phyloP scores from a whole-genome alignment of 2,888 invertebrate genomes.

The Epinotia nisella region DNA sequence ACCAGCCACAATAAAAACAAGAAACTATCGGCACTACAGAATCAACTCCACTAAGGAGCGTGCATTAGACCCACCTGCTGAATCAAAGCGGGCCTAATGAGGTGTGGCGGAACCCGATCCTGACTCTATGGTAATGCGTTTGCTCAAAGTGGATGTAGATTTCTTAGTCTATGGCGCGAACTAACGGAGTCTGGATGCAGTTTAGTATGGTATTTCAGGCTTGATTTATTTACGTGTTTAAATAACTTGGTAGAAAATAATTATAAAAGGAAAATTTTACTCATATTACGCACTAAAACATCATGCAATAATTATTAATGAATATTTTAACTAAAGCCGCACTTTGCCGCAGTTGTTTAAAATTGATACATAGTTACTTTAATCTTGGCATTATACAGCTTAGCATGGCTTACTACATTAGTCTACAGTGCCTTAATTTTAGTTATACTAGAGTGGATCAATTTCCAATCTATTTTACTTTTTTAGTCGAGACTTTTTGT shows the following conservation, averaged over 20 bases:
- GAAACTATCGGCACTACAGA: constrained; percentile 55
- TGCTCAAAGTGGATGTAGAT: constrained; percentile 34
- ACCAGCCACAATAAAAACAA: constrained; percentile 18
- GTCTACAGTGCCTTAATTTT: no score
- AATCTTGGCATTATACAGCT: no score
- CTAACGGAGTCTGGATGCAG: not conserved
- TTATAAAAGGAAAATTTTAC: no score
- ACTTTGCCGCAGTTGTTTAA: no score
- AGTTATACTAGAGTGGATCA: no score
- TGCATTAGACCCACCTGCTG: constrained; percentile 66
- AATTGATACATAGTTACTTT: no score
- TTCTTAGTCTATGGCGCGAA: constrained; percentile 30
- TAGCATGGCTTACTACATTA: no score
- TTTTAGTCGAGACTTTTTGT: no score
- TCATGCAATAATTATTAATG: no score
- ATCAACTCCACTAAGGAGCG: constrained; percentile 58
- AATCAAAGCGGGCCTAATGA: constrained; percentile 75
- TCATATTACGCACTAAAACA: no score
- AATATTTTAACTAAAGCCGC: no score
- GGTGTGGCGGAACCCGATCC: constrained; percentile 64
- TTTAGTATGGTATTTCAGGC: not conserved
- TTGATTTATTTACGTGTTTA: not conserved
- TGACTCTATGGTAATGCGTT: constrained; percentile 55
- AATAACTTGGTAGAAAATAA: not conserved
- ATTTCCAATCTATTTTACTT: no score